These are phyloP conservation scores for Sipha flava DNA, from an alignment of 1,140 invertebrate genomes.

Conservation along the genomic window DNA sequence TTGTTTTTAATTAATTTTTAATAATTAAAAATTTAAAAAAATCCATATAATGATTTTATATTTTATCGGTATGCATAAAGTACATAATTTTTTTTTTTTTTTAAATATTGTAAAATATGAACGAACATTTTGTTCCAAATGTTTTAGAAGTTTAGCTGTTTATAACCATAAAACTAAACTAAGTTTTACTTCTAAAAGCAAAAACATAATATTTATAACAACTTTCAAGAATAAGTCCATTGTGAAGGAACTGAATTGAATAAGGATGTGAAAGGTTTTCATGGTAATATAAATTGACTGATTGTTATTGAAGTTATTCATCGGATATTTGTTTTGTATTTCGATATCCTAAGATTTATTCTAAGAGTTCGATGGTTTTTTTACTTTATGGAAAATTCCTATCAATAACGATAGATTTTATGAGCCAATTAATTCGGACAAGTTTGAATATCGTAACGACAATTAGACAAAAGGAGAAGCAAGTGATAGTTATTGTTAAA, in stretches of 20 bases:
- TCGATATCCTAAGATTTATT: not conserved
- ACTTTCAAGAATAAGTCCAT: not conserved
- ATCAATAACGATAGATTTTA: not conserved
- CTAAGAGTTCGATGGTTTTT: not conserved
- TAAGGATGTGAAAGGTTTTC: not conserved
- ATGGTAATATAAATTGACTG: not conserved
- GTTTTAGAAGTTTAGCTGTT: not conserved
- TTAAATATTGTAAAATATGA: not conserved
- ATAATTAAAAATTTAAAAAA: no score
- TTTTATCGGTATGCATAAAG: no score
- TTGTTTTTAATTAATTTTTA: no score
- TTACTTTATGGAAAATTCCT: not conserved
- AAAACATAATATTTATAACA: not conserved
- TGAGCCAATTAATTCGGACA: no score
- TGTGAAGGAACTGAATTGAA: not conserved
- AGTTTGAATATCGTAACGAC: no score
- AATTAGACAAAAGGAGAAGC: no score
- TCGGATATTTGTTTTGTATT: not conserved
- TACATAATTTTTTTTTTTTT: no score
- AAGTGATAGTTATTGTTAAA: no score
- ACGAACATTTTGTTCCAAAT: not conserved
- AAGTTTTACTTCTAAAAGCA: not conserved
- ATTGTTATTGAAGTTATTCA: not conserved
- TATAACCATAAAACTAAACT: slow-evolving; percentile 1
- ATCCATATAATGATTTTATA: no score